Percentiles rank a stretch among this genome's conserved stretches.
phyloP scores from a whole-genome alignment of 1,140 invertebrate species.

The Hesperophylax magnus region DNA sequence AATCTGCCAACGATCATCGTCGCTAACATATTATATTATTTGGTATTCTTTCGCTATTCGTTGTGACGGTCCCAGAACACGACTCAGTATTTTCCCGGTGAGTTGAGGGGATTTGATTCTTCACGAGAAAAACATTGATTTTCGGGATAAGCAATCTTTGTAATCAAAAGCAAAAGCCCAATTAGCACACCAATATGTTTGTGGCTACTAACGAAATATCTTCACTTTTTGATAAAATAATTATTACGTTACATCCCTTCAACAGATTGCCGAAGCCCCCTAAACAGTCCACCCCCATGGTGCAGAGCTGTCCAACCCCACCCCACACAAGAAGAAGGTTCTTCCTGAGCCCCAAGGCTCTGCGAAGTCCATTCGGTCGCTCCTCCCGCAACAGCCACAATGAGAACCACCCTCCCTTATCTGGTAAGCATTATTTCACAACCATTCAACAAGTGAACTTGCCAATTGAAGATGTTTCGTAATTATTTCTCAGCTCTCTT shows the following conservation, averaged over 20 bases:
- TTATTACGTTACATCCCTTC: conserved; percentile 59
- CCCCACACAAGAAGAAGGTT: conserved; percentile 85
- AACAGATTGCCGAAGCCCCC: conserved; percentile 64
- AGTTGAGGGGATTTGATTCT: too few species aligned
- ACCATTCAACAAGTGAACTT: background rate
- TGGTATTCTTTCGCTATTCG: too few species aligned
- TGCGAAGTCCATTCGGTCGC: conserved; percentile 79
- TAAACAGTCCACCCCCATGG: conserved; percentile 68
- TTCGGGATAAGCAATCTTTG: too few species aligned
- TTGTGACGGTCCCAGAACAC: too few species aligned
- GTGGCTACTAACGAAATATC: background rate
- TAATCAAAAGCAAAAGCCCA: too few species aligned
- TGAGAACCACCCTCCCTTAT: conserved; percentile 73
- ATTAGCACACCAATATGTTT: too few species aligned
- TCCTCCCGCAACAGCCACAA: conserved; percentile 65
- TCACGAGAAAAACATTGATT: too few species aligned
- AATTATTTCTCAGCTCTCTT: too few species aligned
- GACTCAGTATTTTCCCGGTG: too few species aligned
- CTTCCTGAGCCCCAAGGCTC: conserved; percentile 83
- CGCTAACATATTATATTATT: too few species aligned
- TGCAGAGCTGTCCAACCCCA: conserved; percentile 82
- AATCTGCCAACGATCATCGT: too few species aligned
- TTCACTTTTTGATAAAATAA: background rate
- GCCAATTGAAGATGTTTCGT: background rate
- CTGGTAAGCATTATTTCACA: conserved; percentile 70